A percentile compares a stretch with the other conserved stretches of the same genome.
Conservation (phyloP, 64 coral and sea anemone species). For the Actinia equina region DNA sequence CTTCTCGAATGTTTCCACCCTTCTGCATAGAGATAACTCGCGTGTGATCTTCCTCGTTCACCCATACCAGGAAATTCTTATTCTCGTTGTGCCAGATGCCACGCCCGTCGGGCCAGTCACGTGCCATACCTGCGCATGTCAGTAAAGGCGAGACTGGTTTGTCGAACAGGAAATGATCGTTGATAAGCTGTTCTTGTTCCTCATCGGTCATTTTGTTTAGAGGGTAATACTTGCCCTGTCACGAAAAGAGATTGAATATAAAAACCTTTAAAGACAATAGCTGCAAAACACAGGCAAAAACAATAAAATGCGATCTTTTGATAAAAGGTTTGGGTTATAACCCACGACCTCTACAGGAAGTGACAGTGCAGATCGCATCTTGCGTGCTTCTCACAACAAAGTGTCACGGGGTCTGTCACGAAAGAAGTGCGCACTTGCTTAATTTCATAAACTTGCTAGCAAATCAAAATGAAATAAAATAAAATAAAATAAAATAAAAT, state of each 20-base stretch:
- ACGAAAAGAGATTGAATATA: not conserved
- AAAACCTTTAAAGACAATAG: too few species aligned
- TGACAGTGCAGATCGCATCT: too few species aligned
- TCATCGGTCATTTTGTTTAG: constrained; percentile 70
- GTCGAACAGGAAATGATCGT: constrained; percentile 73
- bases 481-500: too few species aligned
- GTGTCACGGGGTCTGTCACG: too few species aligned
- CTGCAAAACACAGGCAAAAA: too few species aligned
- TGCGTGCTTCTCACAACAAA: too few species aligned
- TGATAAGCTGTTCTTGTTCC: constrained; percentile 69
- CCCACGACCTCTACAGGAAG: too few species aligned
- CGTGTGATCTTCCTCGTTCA: constrained; percentile 71
- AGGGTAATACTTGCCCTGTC: constrained; percentile 58
- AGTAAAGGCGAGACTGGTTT: constrained; percentile 65
- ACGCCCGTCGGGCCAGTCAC: constrained; percentile 66
- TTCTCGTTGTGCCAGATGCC: constrained; percentile 75
- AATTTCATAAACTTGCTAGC: too few species aligned
- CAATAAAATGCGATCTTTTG: too few species aligned
- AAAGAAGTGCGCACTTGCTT: too few species aligned
- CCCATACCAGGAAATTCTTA: constrained; percentile 71
- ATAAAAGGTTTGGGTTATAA: too few species aligned
- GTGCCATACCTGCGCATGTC: constrained; percentile 67
- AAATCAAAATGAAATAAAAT: too few species aligned
- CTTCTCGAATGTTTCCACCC: constrained; percentile 62
- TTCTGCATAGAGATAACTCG: constrained; percentile 63